These are phyloP conservation scores for Cirrhinus mrigala DNA, from an alignment of 2,797 vertebrate species.

Conservation along the genomic window DNA sequence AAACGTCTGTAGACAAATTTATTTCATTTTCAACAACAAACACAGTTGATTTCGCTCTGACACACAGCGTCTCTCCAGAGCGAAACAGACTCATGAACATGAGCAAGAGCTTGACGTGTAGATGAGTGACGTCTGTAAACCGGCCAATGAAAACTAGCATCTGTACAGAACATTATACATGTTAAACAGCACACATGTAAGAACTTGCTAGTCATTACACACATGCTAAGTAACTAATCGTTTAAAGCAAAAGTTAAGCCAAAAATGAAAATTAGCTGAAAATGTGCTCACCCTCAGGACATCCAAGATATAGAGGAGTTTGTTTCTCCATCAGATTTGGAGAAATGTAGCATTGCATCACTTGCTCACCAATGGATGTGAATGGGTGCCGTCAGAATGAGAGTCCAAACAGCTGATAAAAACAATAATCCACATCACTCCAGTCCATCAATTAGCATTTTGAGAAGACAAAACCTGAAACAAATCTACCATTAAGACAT, in stretches of 20 bases:
- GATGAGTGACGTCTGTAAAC: slow-evolving; percentile 19
- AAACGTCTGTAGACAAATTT: slow-evolving; percentile 61
- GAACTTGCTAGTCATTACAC: background rate
- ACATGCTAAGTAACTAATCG: too few species aligned
- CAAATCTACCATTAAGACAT: background rate
- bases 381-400: background rate
- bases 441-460: background rate
- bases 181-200: background rate
- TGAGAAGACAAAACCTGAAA: background rate
- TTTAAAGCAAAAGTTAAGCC: background rate
- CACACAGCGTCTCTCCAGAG: slow-evolving; percentile 45
- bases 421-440: background rate
- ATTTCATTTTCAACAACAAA: slow-evolving; percentile 63
- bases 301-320: background rate
- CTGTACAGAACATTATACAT: background rate
- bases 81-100: slow-evolving; percentile 28
- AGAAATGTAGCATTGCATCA: background rate
- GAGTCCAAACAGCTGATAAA: background rate
- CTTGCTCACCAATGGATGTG: background rate
- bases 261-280: background rate
- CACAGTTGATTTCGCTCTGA: slow-evolving; percentile 56
- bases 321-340: background rate
- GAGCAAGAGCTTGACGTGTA: slow-evolving; percentile 4
- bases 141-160: background rate
- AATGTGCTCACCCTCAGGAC: background rate